A percentile compares a stretch with the other conserved stretches of the same genome.
phyloP scores from a whole-genome alignment of 2,113 vertebrate species.

The Garra rufa region DNA sequence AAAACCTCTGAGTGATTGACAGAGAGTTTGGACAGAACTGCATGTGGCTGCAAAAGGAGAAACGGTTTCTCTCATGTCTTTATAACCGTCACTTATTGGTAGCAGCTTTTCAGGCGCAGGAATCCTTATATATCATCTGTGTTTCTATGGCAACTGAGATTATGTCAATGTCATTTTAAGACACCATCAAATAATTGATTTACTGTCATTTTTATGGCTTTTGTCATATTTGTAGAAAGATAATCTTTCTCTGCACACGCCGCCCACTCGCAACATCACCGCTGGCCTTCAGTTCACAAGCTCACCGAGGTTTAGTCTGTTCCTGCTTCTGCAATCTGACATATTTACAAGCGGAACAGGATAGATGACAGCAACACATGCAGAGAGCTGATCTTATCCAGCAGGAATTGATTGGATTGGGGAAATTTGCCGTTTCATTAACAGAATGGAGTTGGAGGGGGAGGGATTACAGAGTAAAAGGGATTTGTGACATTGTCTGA shows the following conservation, averaged over 20 bases:
- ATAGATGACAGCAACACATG: not conserved
- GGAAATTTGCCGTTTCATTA: not conserved
- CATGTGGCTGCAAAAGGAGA: not conserved
- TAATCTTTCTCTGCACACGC: constrained; percentile 5
- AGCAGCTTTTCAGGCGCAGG: not conserved
- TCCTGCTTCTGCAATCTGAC: not conserved
- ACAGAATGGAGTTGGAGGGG: not conserved
- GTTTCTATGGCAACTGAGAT: constrained; percentile 46
- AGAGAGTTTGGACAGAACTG: not conserved
- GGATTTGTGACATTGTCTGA: not conserved
- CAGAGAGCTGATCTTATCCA: not conserved
- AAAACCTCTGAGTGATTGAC: not conserved
- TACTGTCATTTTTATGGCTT: constrained; percentile 26
- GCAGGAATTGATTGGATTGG: not conserved
- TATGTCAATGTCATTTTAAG: constrained; percentile 22
- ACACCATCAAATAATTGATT: constrained; percentile 31
- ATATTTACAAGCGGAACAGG: not conserved
- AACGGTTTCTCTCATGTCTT: not conserved
- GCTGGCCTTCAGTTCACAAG: not conserved
- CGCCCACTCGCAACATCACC: not conserved
- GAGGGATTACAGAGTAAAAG: not conserved
- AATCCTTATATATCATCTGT: constrained; percentile 33
- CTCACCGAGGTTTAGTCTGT: not conserved
- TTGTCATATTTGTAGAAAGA: constrained; percentile 25
- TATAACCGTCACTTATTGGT: not conserved